Base-by-base conservation (phyloP, 2,888 invertebrate genomes). In the Drosophila austrosaltans region DNA sequence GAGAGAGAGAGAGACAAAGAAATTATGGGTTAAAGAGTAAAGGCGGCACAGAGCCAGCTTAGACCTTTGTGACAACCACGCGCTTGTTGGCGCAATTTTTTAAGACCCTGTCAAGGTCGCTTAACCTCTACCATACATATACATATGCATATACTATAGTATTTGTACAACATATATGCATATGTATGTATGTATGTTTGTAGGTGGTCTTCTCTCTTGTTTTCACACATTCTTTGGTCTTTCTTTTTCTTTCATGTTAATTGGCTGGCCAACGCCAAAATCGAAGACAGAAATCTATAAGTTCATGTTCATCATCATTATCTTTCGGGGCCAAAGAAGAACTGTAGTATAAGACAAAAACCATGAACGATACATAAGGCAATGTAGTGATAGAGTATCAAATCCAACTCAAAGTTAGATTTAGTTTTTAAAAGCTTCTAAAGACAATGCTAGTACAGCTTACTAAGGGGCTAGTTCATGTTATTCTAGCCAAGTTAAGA, bases 1-100 rank as follows among this genome's bases (percentile, higher is more conserved):
- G 12, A 56, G 53, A 22, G 30, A 8, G 10, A 10, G 4, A 32
- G 16, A 16, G 16, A 60, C 48, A 63, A 22, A 8, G 54, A 64
- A 72, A 84, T 71, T 75, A 81, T 72, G 66, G 59, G 39, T 32
- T 53, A 39, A 54, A 48, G 2, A 40, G 25, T 12, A n/a, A 20
- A 28, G 28, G 76, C 36, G 16, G 20, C 30, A 42, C 42, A 20
- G 54, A 12, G 48, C 16, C 53, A 28, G 30, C 76, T 69, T 58
- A 64, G 61, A 68, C 66, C 48, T 44, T 48, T 56, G 53, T 60
- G 65, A 82, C 73, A 72, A 72, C 71, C 74, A 72, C 73, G 74
- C 69, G 39, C 69, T 75, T 80, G 84, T 88, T 83, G 69, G 72
- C 75, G 64, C 87, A 83, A 81, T 48, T 25, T 88, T 88, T 76